A percentile compares a stretch with the other conserved stretches of the same genome.
These are phyloP conservation scores for Notarius quadriscutis DNA, from an alignment of 2,113 vertebrate species.

Conservation along the genomic window DNA sequence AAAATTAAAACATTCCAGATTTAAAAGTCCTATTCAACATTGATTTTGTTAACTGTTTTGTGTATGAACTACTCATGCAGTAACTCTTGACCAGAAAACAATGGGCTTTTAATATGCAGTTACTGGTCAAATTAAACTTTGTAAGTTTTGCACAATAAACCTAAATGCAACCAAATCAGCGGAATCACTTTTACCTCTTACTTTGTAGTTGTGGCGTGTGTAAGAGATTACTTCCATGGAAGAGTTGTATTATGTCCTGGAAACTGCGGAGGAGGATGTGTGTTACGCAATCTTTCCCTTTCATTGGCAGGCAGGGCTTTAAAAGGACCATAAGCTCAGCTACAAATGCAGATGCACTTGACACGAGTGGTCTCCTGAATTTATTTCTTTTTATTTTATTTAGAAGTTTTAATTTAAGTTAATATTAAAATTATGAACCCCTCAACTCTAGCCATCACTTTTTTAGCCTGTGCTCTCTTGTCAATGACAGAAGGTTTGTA, in stretches of 20 bases:
- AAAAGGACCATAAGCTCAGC: not conserved
- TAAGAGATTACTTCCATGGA: not conserved
- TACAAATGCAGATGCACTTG: not conserved
- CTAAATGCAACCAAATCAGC: not conserved
- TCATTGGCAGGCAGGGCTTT: not conserved
- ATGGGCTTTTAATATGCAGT: not conserved
- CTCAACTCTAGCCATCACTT: not conserved
- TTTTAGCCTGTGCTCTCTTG: constrained; percentile 1
- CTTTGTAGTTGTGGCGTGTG: not conserved
- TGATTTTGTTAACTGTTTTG: not conserved
- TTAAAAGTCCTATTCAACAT: not conserved
- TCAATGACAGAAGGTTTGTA: constrained; percentile 10
- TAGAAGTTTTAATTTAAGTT: no score
- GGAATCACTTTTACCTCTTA: not conserved
- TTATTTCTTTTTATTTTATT: not conserved
- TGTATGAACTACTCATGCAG: not conserved
- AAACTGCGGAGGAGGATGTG: not conserved
- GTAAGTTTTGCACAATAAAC: not conserved
- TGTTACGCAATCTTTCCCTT: not conserved
- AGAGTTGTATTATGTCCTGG: not conserved
- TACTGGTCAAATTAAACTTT: not conserved
- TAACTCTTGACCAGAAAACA: not conserved
- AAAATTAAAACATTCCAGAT: not conserved
- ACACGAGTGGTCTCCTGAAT: not conserved
- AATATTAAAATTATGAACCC: not conserved